Conservation (phyloP, 2,888 invertebrate species). For the Ctena decussata region DNA sequence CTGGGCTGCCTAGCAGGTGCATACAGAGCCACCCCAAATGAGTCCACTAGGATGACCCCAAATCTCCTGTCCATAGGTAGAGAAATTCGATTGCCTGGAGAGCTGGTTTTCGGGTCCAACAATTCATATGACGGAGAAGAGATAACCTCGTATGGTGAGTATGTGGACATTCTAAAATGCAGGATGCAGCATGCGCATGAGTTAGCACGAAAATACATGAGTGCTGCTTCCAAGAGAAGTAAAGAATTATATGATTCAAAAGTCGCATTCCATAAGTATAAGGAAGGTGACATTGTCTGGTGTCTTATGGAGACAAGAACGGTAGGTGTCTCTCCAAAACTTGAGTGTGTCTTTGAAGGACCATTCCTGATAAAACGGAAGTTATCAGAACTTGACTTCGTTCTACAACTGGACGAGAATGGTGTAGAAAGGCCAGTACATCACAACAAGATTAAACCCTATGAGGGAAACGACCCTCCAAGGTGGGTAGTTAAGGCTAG, state of each 20-base stretch:
- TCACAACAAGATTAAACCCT: slow-evolving; percentile 5
- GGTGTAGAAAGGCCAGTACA: neutral
- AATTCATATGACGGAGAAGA: neutral
- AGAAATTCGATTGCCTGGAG: slow-evolving; percentile 31
- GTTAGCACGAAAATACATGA: neutral
- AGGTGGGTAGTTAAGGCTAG: neutral
- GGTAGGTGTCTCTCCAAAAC: neutral
- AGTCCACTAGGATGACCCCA: slow-evolving; percentile 34
- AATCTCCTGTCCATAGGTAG: slow-evolving; percentile 30
- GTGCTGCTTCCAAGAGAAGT: neutral
- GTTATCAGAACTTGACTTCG: neutral
- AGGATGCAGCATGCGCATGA: neutral
- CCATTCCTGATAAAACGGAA: neutral
- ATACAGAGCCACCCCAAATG: slow-evolving; percentile 35
- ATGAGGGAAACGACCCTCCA: neutral
- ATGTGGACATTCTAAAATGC: neutral
- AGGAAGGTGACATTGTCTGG: neutral
- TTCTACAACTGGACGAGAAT: neutral
- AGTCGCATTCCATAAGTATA: neutral
- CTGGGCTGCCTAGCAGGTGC: slow-evolving; percentile 42
- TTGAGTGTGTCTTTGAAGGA: neutral
- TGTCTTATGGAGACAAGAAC: neutral
- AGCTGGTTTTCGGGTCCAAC: slow-evolving; percentile 16
- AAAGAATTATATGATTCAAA: neutral
- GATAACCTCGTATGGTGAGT: neutral